phyloP scores from a whole-genome alignment of 1,140 invertebrate species.

The Euura saliciscinereae region DNA sequence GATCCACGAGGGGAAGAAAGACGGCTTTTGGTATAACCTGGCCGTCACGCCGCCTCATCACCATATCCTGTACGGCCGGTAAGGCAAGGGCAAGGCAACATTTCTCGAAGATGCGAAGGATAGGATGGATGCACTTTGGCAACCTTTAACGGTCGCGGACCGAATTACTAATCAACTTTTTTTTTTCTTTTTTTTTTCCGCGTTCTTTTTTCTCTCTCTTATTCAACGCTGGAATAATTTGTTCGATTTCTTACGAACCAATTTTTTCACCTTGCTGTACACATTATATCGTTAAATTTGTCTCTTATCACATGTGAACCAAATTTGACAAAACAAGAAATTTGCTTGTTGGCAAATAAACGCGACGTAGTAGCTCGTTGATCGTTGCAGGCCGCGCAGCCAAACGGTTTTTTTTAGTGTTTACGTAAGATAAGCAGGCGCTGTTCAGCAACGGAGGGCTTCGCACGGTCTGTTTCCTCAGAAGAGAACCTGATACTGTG shows the following conservation, averaged over 20 bases:
- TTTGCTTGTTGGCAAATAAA: too few relatives aligned
- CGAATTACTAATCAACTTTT: slow-evolving; percentile 44
- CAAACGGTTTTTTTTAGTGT: slow-evolving; percentile 5
- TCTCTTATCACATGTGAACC: too few relatives aligned
- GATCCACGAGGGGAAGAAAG: slow-evolving; percentile 17
- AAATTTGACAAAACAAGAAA: too few relatives aligned
- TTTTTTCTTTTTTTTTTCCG: slow-evolving; percentile 11
- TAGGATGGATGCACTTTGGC: slow-evolving; percentile 25
- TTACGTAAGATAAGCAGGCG: background rate
- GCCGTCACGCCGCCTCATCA: slow-evolving; percentile 35
- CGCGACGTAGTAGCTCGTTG: too few relatives aligned
- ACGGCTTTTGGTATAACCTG: slow-evolving; percentile 13
- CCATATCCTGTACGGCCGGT: slow-evolving; percentile 52
- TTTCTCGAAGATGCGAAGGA: slow-evolving; percentile 27
- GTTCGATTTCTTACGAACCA: background rate
- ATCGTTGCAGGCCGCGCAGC: background rate
- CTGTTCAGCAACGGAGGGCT: background rate
- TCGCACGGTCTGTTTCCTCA: background rate
- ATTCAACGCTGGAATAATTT: background rate
- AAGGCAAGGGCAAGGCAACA: slow-evolving; percentile 42
- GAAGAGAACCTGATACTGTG: background rate
- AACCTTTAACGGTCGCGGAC: slow-evolving; percentile 46
- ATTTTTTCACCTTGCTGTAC: too few relatives aligned
- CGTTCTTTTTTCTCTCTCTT: slow-evolving; percentile 11
- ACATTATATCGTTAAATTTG: too few relatives aligned